Conservation (phyloP, 2,888 invertebrate species). For the Cerastoderma edule region DNA sequence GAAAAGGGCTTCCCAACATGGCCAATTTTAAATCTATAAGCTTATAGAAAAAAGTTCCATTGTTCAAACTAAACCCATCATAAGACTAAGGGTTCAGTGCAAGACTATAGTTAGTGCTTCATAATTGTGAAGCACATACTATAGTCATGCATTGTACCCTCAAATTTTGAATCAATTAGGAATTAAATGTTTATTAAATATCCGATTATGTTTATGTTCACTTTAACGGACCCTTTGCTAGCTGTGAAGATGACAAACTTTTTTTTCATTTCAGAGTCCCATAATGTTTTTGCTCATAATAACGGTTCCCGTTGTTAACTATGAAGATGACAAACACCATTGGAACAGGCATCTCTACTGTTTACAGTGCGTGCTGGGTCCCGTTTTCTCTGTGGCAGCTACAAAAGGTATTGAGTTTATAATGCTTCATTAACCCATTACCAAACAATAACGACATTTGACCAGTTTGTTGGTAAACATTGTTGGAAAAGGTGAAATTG, state of each 20-base stretch:
- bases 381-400: conserved; percentile 83
- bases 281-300: conserved; percentile 85
- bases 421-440: not conserved
- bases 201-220: too few relatives aligned
- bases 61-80: too few relatives aligned
- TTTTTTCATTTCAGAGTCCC: conserved; percentile 83
- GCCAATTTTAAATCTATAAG: too few relatives aligned
- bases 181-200: too few relatives aligned
- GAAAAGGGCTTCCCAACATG: too few relatives aligned
- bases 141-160: too few relatives aligned
- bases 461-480: not conserved
- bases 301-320: conserved; percentile 86
- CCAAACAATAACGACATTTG: not conserved
- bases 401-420: conserved; percentile 69
- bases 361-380: conserved; percentile 85
- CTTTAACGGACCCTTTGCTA: too few relatives aligned
- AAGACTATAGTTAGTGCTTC: too few relatives aligned
- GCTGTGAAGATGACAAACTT: not conserved
- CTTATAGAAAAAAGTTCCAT: too few relatives aligned
- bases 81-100: too few relatives aligned
- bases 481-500: conserved; percentile 1
- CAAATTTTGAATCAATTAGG: too few relatives aligned
- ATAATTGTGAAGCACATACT: too few relatives aligned
- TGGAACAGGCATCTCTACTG: conserved; percentile 87
- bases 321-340: conserved; percentile 84